phyloP scores from a whole-genome alignment of 2,113 vertebrate genomes.

The Orcinus orca region DNA sequence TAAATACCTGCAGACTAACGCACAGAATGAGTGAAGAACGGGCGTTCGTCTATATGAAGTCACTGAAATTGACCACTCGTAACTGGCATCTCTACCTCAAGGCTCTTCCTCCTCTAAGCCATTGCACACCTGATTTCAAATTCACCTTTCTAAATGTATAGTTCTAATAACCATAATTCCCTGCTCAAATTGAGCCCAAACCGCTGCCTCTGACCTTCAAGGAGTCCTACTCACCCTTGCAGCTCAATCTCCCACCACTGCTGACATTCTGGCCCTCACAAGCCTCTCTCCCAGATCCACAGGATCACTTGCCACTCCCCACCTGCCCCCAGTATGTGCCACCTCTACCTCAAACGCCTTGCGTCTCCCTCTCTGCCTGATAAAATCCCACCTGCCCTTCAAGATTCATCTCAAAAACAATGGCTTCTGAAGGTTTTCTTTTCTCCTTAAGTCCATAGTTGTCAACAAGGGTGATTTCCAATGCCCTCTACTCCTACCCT shows the following conservation, averaged over 20 bases:
- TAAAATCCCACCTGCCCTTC: background rate
- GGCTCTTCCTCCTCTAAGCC: background rate
- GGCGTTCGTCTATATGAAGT: background rate
- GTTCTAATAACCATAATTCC: background rate
- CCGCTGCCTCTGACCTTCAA: background rate
- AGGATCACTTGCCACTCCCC: background rate
- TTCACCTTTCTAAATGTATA: background rate
- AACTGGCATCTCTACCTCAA: background rate
- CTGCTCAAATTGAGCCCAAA: background rate
- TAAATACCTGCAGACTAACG: no score
- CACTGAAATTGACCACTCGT: background rate
- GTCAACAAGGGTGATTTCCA: background rate
- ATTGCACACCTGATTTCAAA: background rate
- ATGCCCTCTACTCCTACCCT: background rate
- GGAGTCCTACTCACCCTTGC: background rate
- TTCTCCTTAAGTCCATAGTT: background rate
- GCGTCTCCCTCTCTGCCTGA: background rate
- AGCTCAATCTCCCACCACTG: background rate
- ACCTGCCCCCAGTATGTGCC: fast-evolving
- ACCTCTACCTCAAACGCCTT: background rate
- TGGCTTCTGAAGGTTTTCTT: background rate
- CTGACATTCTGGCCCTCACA: background rate
- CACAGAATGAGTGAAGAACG: background rate
- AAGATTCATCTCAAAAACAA: background rate
- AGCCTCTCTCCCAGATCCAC: background rate